Conservation (phyloP, 2,888 invertebrate genomes). For the Odiellus spinosus region DNA sequence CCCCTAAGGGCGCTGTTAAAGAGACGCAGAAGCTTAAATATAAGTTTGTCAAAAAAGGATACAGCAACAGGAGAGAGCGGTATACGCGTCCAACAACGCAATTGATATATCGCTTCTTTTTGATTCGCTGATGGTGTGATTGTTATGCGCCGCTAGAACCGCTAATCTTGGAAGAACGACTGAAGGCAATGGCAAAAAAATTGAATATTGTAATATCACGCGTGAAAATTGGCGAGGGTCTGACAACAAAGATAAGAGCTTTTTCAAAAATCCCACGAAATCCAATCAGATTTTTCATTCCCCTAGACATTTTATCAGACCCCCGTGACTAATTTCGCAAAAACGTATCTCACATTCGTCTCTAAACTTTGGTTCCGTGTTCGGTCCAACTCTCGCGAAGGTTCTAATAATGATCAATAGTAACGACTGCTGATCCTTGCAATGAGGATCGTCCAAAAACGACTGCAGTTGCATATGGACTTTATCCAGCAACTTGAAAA, state of each 20-base stretch:
- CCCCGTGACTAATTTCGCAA: too few relatives aligned
- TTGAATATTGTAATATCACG: too few relatives aligned
- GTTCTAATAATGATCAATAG: slow-evolving; percentile 43
- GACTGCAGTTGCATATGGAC: slow-evolving; percentile 32
- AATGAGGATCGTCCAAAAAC: slow-evolving; percentile 32
- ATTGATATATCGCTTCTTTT: slow-evolving; percentile 42
- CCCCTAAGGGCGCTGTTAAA: too few relatives aligned
- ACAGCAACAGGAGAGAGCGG: slow-evolving; percentile 37
- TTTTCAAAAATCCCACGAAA: too few relatives aligned
- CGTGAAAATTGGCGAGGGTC: too few relatives aligned
- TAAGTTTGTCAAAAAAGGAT: slow-evolving; percentile 20
- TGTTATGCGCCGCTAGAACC: slow-evolving; percentile 39
- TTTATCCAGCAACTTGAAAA: slow-evolving; percentile 30
- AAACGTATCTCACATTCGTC: slow-evolving; percentile 49
- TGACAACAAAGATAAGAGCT: not conserved
- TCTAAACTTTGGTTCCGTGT: slow-evolving; percentile 41
- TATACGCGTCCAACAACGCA: slow-evolving; percentile 47
- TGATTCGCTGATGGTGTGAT: slow-evolving; percentile 38
- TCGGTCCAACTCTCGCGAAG: slow-evolving; percentile 43
- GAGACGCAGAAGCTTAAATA: too few relatives aligned
- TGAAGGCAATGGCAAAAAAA: slow-evolving; percentile 31
- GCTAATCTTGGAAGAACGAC: slow-evolving; percentile 46
- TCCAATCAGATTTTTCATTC: too few relatives aligned
- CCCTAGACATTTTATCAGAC: too few relatives aligned
- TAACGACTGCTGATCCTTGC: slow-evolving; percentile 32